Conservation (phyloP, 2,797 vertebrate genomes). For the Spizella passerina region DNA sequence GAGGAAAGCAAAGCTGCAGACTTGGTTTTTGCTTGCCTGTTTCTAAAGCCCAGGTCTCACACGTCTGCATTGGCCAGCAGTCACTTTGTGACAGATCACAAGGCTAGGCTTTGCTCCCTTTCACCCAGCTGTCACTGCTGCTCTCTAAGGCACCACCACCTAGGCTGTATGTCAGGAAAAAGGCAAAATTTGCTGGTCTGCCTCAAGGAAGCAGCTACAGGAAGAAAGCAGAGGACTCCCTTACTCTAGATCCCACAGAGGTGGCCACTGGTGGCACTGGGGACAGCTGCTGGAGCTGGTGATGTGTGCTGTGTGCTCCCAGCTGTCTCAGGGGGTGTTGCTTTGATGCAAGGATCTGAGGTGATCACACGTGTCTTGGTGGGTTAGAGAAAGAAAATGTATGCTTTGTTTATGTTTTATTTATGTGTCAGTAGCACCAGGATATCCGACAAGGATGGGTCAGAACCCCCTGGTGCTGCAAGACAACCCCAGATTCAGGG, state of each 20-base stretch:
- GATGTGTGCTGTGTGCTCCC: background rate
- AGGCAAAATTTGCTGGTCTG: background rate
- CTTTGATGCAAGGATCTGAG: background rate
- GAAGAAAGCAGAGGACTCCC: background rate
- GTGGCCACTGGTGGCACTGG: background rate
- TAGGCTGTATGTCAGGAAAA: background rate
- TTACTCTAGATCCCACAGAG: background rate
- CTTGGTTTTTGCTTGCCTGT: background rate
- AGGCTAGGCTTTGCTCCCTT: background rate
- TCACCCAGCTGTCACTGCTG: background rate
- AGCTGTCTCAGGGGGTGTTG: background rate
- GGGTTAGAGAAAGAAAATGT: background rate
- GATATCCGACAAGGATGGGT: background rate
- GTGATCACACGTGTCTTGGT: background rate
- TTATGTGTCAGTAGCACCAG: background rate
- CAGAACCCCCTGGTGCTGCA: background rate
- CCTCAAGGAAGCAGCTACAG: background rate
- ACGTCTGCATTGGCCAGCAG: background rate
- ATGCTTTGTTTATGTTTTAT: background rate
- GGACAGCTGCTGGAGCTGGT: background rate
- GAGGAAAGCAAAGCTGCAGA: background rate
- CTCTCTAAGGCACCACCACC: background rate
- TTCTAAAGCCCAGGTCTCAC: background rate
- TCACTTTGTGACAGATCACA: background rate
- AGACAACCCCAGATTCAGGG: background rate